Conservation (phyloP, 1,140 invertebrate species). For the Idris sp. region DNA sequence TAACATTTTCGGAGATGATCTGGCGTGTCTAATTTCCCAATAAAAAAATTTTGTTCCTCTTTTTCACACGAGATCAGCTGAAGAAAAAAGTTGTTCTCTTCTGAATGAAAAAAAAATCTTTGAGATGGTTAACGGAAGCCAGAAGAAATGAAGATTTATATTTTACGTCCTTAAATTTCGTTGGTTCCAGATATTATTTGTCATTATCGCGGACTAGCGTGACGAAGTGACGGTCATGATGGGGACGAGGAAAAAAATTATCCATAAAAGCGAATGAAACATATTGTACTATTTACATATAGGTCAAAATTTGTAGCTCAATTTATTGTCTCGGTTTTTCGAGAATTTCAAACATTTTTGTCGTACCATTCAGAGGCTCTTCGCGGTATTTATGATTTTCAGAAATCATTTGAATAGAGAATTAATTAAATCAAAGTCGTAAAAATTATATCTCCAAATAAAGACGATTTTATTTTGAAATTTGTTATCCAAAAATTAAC, state of each 20-base stretch:
- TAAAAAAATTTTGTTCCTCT: conserved; percentile 59
- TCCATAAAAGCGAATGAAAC: conserved; percentile 7
- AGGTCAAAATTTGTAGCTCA: background rate
- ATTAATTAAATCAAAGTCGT: conserved; percentile 17
- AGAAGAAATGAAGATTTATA: conserved; percentile 67
- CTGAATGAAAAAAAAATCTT: conserved; percentile 39
- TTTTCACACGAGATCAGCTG: conserved; percentile 15
- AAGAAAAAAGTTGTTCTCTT: conserved; percentile 25
- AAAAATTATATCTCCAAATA: background rate
- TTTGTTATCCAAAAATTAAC: too few relatives aligned
- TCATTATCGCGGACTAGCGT: conserved; percentile 70
- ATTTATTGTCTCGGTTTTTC: background rate
- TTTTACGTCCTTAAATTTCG: conserved; percentile 65
- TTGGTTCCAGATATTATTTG: conserved; percentile 75
- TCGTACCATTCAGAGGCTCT: background rate
- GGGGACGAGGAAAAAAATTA: conserved; percentile 1
- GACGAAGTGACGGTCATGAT: conserved; percentile 56
- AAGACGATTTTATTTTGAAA: too few relatives aligned
- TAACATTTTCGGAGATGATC: too few relatives aligned
- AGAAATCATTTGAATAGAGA: conserved; percentile 15
- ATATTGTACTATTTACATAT: conserved; percentile 15
- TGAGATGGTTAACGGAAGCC: conserved; percentile 61
- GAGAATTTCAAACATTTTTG: background rate
- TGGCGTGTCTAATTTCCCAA: conserved; percentile 64
- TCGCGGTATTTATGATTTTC: conserved; percentile 3